Evolutionary conservation across 2,113 vertebrate species (phyloP).

Genomic region (Enhydra lutris): DNA sequence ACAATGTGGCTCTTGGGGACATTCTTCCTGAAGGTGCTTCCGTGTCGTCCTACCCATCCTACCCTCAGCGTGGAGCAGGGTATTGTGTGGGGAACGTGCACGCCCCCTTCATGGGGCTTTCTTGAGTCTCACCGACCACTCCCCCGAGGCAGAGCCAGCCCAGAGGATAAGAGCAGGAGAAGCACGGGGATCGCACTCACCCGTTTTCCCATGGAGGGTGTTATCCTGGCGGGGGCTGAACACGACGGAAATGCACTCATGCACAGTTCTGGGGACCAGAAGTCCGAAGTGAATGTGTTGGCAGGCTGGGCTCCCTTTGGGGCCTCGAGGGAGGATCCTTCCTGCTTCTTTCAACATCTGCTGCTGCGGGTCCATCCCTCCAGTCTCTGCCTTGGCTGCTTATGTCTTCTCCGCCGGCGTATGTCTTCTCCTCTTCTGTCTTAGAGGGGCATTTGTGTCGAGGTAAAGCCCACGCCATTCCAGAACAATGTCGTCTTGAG

Average conservation of each 20-base stretch:
- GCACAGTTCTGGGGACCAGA: background rate
- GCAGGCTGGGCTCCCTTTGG: background rate
- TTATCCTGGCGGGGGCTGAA: too few species aligned
- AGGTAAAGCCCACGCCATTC: background rate
- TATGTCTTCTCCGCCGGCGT: too few species aligned
- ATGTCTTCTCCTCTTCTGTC: background rate
- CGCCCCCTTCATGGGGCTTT: rapidly evolving
- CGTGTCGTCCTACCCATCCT: background rate
- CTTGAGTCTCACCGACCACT: rapidly evolving
- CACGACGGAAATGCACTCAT: background rate
- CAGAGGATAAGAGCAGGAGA: background rate
- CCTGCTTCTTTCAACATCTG: background rate
- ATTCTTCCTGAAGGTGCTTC: background rate
- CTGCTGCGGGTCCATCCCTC: background rate
- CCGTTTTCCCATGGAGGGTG: rapidly evolving
- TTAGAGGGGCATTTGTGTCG: background rate
- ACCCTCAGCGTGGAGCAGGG: background rate
- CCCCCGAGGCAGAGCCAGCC: background rate
- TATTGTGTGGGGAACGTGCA: rapidly evolving
- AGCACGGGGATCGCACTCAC: rapidly evolving
- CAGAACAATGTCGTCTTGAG: background rate
- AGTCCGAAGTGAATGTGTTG: rapidly evolving
- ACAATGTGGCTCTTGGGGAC: background rate
- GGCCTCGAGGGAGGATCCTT: background rate
- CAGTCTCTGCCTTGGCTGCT: rapidly evolving